A percentile compares a stretch with the other conserved stretches of the same genome.
phyloP scores from a whole-genome alignment of 2,797 vertebrate genomes.

The Gallinago solitaria region DNA sequence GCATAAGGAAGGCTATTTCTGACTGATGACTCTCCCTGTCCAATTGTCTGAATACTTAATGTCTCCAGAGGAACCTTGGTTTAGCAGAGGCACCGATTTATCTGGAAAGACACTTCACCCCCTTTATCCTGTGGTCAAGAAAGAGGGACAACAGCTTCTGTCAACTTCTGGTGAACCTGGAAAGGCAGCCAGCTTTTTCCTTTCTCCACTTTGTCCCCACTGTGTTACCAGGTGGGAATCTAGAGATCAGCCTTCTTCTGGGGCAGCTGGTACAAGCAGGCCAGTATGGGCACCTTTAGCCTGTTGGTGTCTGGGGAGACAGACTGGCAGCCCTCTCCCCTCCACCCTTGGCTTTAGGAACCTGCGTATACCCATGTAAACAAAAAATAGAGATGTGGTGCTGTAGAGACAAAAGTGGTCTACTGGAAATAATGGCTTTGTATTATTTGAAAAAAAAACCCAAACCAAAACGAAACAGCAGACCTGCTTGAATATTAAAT shows the following conservation, averaged over 20 bases:
- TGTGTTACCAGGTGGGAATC: background rate
- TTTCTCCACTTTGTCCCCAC: background rate
- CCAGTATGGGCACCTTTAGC: background rate
- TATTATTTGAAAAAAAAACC: background rate
- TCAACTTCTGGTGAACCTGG: background rate
- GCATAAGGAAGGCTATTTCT: background rate
- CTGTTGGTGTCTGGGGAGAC: background rate
- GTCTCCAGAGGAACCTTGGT: background rate
- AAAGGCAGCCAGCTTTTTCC: background rate
- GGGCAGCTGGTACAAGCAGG: background rate
- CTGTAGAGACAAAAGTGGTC: background rate
- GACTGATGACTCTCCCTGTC: background rate
- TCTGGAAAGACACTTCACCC: background rate
- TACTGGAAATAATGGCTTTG: background rate
- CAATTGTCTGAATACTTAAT: background rate
- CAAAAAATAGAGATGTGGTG: background rate
- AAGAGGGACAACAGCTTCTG: background rate
- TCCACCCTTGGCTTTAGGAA: background rate
- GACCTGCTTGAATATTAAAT: background rate
- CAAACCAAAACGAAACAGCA: no score
- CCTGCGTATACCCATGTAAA: background rate
- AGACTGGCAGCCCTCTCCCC: background rate
- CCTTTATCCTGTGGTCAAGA: background rate
- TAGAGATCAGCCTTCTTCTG: background rate
- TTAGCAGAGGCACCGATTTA: background rate